Conservation (phyloP, 2,113 vertebrate species). For the Terrapene triunguis region DNA sequence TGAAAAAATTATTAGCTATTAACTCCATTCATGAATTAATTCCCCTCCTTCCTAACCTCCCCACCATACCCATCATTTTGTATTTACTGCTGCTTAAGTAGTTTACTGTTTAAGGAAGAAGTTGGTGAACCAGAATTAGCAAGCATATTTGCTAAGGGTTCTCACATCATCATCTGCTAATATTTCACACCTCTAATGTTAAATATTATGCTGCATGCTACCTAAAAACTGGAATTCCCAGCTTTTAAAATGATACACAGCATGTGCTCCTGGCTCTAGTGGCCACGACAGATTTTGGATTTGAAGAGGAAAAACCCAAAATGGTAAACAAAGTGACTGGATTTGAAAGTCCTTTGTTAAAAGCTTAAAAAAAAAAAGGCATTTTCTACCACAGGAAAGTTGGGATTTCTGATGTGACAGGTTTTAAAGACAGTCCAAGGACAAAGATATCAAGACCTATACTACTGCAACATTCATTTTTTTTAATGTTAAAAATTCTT, state of each 20-base stretch:
- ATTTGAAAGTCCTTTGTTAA: too few relatives aligned
- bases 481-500: too few relatives aligned
- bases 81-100: neutral
- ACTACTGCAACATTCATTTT: too few relatives aligned
- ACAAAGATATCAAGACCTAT: too few relatives aligned
- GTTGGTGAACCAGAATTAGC: fast-evolving
- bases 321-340: neutral
- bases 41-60: neutral
- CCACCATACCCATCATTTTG: neutral
- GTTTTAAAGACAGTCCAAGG: too few relatives aligned
- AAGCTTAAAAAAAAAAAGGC: too few relatives aligned
- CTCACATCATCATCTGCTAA: fast-evolving
- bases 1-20: too few relatives aligned
- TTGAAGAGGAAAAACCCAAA: neutral
- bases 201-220: neutral
- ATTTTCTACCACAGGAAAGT: too few relatives aligned
- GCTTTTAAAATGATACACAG: too few relatives aligned
- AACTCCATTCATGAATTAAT: neutral
- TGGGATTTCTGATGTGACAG: too few relatives aligned
- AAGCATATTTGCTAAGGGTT: fast-evolving
- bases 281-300: neutral
- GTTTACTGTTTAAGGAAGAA: neutral
- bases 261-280: neutral
- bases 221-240: too few relatives aligned
- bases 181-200: neutral